These are phyloP conservation scores for Nomada fucata DNA, from an alignment of 2,888 invertebrate species.

Conservation along the genomic window DNA sequence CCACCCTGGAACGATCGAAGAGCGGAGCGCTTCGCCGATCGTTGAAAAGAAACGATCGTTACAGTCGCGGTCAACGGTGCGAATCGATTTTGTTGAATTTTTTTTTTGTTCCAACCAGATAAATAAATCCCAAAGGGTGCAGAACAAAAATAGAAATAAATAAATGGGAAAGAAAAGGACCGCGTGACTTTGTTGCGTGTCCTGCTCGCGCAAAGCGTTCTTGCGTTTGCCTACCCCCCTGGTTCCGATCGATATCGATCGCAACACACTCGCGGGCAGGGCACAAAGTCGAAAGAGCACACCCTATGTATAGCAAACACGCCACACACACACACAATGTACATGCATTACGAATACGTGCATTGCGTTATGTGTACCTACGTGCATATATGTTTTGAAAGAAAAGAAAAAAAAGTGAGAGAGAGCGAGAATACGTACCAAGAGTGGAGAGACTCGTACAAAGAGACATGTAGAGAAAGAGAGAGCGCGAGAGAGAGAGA, in stretches of 20 bases:
- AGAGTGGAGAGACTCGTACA: constrained; percentile 51
- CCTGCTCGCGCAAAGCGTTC: constrained; percentile 13
- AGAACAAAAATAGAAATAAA: neutral
- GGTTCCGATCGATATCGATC: constrained; percentile 29
- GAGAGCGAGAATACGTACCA: constrained; percentile 48
- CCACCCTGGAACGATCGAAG: neutral
- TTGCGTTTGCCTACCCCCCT: constrained; percentile 5
- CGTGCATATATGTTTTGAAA: constrained; percentile 20
- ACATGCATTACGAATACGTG: neutral
- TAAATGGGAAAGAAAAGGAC: neutral
- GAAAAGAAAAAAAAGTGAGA: neutral
- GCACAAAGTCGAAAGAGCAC: neutral
- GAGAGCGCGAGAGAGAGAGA: constrained; percentile 69
- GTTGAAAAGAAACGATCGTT: too few relatives aligned
- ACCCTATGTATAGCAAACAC: constrained; percentile 39
- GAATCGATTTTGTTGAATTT: too few relatives aligned
- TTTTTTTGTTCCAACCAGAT: neutral
- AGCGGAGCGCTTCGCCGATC: neutral
- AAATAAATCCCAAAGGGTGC: neutral
- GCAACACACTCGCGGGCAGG: neutral
- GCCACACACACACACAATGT: neutral
- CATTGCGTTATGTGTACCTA: constrained; percentile 20
- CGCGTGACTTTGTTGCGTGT: constrained; percentile 4
- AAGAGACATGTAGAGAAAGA: constrained; percentile 69
- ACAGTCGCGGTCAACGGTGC: too few relatives aligned